phyloP scores from a whole-genome alignment of 2,888 invertebrate species.

The Lordiphosa fenestrarum region DNA sequence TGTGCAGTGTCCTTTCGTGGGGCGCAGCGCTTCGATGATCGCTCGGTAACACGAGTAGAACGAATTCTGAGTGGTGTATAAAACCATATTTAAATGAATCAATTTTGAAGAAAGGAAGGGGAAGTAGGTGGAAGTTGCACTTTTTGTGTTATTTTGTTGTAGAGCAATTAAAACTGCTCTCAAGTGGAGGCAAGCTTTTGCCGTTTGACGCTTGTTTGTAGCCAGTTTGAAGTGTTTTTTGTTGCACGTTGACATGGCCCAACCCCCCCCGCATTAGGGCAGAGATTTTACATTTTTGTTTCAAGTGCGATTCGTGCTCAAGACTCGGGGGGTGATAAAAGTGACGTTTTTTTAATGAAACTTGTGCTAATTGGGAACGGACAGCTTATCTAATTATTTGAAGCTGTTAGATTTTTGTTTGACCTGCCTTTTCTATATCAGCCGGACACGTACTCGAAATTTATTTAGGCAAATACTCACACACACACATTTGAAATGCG shows the following conservation, averaged over 20 bases:
- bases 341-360: conserved; percentile 29
- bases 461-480: conserved; percentile 56
- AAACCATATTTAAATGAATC: conserved; percentile 31
- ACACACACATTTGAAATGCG: conserved; percentile 65
- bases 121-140: background rate
- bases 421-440: conserved; percentile 19
- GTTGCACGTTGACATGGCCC: conserved; percentile 39
- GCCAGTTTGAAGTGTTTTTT: conserved; percentile 32
- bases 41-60: conserved; percentile 65
- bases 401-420: too few species aligned
- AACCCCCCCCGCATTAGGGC: conserved; percentile 26
- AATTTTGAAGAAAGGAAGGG: conserved; percentile 21
- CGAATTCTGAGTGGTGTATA: conserved; percentile 69
- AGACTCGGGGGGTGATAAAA: conserved; percentile 39
- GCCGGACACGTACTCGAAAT: conserved; percentile 53
- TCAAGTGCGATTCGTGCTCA: conserved; percentile 60
- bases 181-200: conserved; percentile 21
- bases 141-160: conserved; percentile 14
- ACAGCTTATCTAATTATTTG: conserved; percentile 60
- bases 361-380: conserved; percentile 56
- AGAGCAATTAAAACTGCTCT: conserved; percentile 43
- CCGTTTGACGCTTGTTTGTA: conserved; percentile 22
- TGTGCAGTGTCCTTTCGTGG: conserved; percentile 32
- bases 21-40: conserved; percentile 63
- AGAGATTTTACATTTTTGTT: conserved; percentile 37